These are phyloP conservation scores for Drosophila subobscura DNA, from an alignment of 1,140 invertebrate species.

Conservation along the genomic window DNA sequence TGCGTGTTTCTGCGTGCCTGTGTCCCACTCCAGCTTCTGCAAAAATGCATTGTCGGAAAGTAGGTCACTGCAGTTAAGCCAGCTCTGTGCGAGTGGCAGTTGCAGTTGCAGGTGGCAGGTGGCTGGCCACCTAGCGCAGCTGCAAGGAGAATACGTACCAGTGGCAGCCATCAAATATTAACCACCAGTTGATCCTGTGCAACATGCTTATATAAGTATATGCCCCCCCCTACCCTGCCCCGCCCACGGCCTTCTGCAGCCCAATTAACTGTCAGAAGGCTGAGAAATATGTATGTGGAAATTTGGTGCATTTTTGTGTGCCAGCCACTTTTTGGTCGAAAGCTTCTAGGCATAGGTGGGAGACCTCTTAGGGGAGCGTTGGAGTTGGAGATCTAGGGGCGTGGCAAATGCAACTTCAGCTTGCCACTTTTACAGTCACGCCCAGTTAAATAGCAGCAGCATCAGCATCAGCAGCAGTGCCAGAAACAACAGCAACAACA, in stretches of 20 bases:
- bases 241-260: slow-evolving; percentile 45
- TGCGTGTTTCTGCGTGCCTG: neutral
- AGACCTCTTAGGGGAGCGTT: neutral
- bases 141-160: slow-evolving; percentile 34
- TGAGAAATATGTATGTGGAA: slow-evolving; percentile 24
- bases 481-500: slow-evolving; percentile 29
- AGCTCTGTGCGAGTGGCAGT: slow-evolving; percentile 14
- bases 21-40: slow-evolving; percentile 28
- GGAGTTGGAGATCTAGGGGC: slow-evolving; percentile 9
- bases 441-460: slow-evolving; percentile 68
- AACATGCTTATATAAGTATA: slow-evolving; percentile 27
- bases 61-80: slow-evolving; percentile 67
- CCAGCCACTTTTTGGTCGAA: slow-evolving; percentile 34
- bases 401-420: slow-evolving; percentile 68
- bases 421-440: slow-evolving; percentile 74
- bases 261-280: slow-evolving; percentile 61
- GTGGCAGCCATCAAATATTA: slow-evolving; percentile 73
- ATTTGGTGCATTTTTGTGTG: slow-evolving; percentile 25
- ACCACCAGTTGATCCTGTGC: slow-evolving; percentile 70
- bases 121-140: slow-evolving; percentile 6
- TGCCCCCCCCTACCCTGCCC: slow-evolving; percentile 20
- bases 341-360: slow-evolving; percentile 14
- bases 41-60: slow-evolving; percentile 73
- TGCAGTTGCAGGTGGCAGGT: slow-evolving; percentile 24
- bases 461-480: slow-evolving; percentile 30